Base-by-base conservation (phyloP, 2,113 vertebrate genomes). In the Xenus cinereus region DNA sequence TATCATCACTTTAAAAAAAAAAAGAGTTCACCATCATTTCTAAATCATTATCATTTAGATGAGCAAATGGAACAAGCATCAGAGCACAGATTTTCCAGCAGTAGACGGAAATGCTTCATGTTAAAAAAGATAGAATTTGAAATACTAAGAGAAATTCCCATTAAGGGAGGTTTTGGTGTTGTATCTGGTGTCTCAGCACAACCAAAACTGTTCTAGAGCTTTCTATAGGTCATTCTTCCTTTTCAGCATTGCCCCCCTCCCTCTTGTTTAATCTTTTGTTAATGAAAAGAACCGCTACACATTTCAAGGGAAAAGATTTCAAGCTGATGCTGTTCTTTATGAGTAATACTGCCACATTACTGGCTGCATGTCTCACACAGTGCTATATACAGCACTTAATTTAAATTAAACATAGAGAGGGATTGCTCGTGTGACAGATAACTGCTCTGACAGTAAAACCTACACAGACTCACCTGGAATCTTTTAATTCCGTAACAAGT, bases 391-490 rank as follows among this genome's bases (percentile, higher is more conserved):
- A 67, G 53, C 43, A 30, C 41, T 74, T 15, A 26, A 83, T 24
- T 72, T 20, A 30, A 86, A 45, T 79, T 41, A 37, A 81, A 84
- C 20, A 50, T 0, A n/a, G 50, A 82, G n/a, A 45, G 19, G 46
- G 28, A 62, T 48, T 59, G 59, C 53, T 56, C 16, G 4, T 5
- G 33, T 8, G 48, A 64, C 0, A 6, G n/a, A 1, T 22, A n/a
- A 63, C 26, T 33, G 68, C 68, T 77, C 60, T 53, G 51, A 56
- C 21, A 71, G 77, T 4, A 33, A 60, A 92, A 35, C 33, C 11
- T 9, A 21, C 35, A 50, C 21, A 59, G 53, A 91, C 98, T 97
- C 89, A 98, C 98, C 98, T 98, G 54, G 93, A 95, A 75, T 97
- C 96, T 92, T 97, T 96, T 10, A 93, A 79, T 56, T 98, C 93